These are phyloP conservation scores for Drosophila mauritiana DNA, from an alignment of 1,140 invertebrate genomes.

Conservation along the genomic window DNA sequence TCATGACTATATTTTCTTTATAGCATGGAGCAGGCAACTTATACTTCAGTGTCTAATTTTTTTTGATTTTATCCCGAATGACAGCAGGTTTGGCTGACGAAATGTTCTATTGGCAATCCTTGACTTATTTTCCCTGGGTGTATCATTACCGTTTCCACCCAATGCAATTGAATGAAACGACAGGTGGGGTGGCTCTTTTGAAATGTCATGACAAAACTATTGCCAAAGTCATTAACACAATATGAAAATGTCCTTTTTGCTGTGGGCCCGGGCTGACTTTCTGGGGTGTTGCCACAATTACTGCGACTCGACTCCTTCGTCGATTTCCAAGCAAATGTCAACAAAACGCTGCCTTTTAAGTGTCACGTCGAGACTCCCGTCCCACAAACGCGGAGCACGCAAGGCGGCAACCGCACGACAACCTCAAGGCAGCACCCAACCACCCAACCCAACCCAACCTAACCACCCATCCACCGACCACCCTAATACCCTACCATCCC, in stretches of 20 bases:
- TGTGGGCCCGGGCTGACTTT: conserved; percentile 21
- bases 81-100: no score
- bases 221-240: conserved; percentile 81
- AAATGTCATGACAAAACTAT: conserved; percentile 76
- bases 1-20: no score
- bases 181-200: conserved; percentile 36
- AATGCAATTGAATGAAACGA: conserved; percentile 54
- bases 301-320: conserved; percentile 66
- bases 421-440: conserved; percentile 38
- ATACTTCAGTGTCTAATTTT: no score
- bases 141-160: conserved; percentile 36
- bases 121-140: conserved; percentile 12
- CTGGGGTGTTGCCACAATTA: conserved; percentile 65
- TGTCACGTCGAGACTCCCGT: conserved; percentile 65
- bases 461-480: neutral
- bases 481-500: neutral
- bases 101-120: neutral
- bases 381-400: conserved; percentile 55
- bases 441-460: neutral
- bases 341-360: conserved; percentile 81
- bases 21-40: no score
- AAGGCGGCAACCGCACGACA: conserved; percentile 59
- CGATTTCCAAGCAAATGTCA: conserved; percentile 78
- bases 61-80: no score
- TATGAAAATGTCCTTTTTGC: conserved; percentile 72